Base-by-base conservation (phyloP, 2,888 invertebrate genomes). In the Malacosoma neustria region DNA sequence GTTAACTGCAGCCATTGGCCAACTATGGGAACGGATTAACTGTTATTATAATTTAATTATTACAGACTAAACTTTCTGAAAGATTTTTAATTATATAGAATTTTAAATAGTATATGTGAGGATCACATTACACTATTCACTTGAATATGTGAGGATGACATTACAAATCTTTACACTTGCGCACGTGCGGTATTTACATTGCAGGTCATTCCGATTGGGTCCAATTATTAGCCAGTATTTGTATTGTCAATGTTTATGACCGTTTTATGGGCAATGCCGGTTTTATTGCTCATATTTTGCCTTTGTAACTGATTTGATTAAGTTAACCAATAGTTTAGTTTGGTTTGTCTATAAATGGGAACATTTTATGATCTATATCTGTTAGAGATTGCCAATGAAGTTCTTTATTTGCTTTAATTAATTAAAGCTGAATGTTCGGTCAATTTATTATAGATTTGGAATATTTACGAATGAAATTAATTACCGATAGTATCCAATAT, bases 231-330 rank as follows among this genome's bases (percentile, higher is more conserved):
- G 77, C 57, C 59, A 64, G 70, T 80, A 80, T 81, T 82, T 80
- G 80, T 77, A 71, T 69, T 79, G 76, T 80, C 81, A 73, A 77
- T 81, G 80, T 82, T 84, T 84, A 84, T 74, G 68, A 56, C 63
- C 52, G 45, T 80, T 84, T 84, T 82, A 84, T 79, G 75, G 70
- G 61, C 68, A 57, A 62, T 70, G 63, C 65, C 61, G 69, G 61
- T 76, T 81, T 82, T 84, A 84, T 81, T 77, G 63, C 73, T 48
- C 62, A 68, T 80, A 69, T 74, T 79, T 79, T 72, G 76, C 63
- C 59, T 66, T 73, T 68, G 72, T 72, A 70, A 74, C 62, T 66
- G 72, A 70, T 76, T 81, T 82, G 74, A 82, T 82, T 82, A 84
- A 75, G 65, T 73, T 65, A 67, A 70, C 66, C 68, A 61, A 72